Percentiles rank a stretch among this genome's conserved stretches.
Evolutionary conservation across 2,797 vertebrate species (phyloP).

Genomic region (Acanthiza pusilla): DNA sequence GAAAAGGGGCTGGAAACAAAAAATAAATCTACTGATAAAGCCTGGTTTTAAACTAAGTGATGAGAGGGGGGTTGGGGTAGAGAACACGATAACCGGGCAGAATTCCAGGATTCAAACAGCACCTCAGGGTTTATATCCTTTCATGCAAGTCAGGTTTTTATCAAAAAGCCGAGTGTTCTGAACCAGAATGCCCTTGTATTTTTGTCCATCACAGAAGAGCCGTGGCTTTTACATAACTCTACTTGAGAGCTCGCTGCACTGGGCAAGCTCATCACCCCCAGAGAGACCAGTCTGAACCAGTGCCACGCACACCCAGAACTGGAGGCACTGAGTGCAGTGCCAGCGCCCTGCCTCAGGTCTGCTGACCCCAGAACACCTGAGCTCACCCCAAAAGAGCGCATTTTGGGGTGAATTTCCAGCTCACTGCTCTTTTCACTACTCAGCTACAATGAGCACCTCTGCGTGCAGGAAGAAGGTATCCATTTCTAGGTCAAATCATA

Average conservation of each 20-base stretch:
- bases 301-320: rapidly evolving
- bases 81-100: not conserved
- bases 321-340: not conserved
- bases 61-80: not conserved
- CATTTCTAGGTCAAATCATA: not conserved
- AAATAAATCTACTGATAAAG: not conserved
- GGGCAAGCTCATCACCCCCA: rapidly evolving
- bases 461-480: not conserved
- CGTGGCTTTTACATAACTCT: not conserved
- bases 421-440: not conserved
- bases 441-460: rapidly evolving
- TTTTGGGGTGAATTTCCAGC: not conserved
- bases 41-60: slow-evolving; percentile 4
- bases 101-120: not conserved
- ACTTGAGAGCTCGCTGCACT: not conserved
- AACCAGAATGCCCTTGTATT: rapidly evolving
- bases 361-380: not conserved
- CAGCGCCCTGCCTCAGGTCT: not conserved
- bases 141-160: not conserved
- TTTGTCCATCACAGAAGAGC: not conserved
- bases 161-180: not conserved
- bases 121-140: not conserved
- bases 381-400: not conserved
- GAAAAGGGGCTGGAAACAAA: not conserved
- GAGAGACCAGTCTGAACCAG: not conserved